Conservation (phyloP, 1,140 invertebrate genomes). For the Lepidurus couesii region DNA sequence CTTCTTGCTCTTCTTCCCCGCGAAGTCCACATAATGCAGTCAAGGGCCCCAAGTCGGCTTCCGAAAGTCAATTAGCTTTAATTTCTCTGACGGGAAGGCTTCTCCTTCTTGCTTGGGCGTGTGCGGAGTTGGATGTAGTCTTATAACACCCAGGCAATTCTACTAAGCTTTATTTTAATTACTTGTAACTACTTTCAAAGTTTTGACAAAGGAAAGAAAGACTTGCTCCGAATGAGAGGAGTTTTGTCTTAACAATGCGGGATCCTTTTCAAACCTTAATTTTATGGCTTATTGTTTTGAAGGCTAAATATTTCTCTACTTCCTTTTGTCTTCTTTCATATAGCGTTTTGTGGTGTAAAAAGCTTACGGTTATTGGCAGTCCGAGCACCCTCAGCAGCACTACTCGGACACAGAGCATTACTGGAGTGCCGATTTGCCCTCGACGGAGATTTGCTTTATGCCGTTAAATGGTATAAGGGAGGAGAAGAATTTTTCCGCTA, state of each 20-base stretch:
- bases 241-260: background rate
- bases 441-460: slow-evolving; percentile 68
- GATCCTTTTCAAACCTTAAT: background rate
- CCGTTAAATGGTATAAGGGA: slow-evolving; percentile 78
- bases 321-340: background rate
- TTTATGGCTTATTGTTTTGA: background rate
- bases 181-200: background rate
- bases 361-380: slow-evolving; percentile 20
- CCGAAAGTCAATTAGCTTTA: slow-evolving; percentile 18
- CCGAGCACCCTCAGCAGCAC: slow-evolving; percentile 28
- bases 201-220: background rate
- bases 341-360: slow-evolving; percentile 9
- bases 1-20: slow-evolving; percentile 16
- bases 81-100: slow-evolving; percentile 14
- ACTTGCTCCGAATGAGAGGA: too few species aligned
- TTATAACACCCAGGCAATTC: slow-evolving; percentile 13
- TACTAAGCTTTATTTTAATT: background rate
- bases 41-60: slow-evolving; percentile 16
- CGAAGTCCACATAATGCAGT: slow-evolving; percentile 17
- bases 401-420: slow-evolving; percentile 57
- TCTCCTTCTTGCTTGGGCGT: slow-evolving; percentile 1
- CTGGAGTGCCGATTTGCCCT: slow-evolving; percentile 71
- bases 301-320: background rate
- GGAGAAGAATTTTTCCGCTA: slow-evolving; percentile 72
- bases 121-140: background rate